Conservation (phyloP, 2,888 invertebrate genomes). For the Oxystoma pomonae region DNA sequence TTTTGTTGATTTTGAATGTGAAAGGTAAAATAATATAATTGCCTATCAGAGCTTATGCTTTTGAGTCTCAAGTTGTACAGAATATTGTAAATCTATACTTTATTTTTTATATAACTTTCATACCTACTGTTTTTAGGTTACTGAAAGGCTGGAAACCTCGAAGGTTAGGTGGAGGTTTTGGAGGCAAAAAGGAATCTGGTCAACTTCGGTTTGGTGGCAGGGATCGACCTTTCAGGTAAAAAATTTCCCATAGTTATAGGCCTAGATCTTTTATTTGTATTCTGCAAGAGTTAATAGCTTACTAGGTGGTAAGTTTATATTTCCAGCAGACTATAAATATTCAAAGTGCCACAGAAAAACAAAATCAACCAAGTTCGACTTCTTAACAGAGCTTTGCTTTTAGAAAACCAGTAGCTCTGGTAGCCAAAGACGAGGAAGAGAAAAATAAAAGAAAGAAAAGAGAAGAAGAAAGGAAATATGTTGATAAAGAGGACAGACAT, state of each 20-base stretch:
- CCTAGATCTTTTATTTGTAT: no score
- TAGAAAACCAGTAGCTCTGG: slow-evolving; percentile 55
- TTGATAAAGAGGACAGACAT: not conserved
- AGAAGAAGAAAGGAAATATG: not conserved
- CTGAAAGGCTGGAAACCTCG: slow-evolving; percentile 81
- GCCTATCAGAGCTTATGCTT: not conserved
- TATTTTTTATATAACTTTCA: no score
- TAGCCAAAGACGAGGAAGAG: slow-evolving; percentile 37
- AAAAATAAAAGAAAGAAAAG: slow-evolving; percentile 15
- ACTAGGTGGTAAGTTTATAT: no score
- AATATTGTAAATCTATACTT: no score
- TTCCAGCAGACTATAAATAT: no score
- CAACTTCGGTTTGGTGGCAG: slow-evolving; percentile 83
- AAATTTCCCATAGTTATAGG: no score
- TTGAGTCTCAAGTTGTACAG: not conserved
- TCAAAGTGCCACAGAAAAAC: no score
- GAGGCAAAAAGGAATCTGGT: slow-evolving; percentile 81
- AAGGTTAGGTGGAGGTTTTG: slow-evolving; percentile 82
- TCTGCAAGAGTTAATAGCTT: no score
- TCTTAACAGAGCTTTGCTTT: not conserved
- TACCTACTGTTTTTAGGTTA: slow-evolving; percentile 25
- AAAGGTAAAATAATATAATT: slow-evolving; percentile 44
- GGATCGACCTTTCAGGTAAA: slow-evolving; percentile 62
- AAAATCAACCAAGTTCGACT: not conserved
- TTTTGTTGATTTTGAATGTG: slow-evolving; percentile 74